Evolutionary conservation across 2,797 vertebrate genomes (phyloP).

Genomic region (Galago senegalensis): DNA sequence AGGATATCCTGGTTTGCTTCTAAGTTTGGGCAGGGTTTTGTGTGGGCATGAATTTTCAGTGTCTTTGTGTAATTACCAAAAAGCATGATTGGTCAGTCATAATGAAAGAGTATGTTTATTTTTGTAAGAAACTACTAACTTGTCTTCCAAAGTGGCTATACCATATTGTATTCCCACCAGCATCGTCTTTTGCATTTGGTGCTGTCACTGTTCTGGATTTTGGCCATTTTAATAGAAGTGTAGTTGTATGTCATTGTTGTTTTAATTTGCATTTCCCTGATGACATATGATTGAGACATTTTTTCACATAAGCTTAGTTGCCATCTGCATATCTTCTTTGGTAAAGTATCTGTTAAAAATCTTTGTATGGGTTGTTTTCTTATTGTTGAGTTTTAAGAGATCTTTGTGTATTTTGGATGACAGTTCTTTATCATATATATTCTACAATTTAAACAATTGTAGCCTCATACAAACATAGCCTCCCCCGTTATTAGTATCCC

Average conservation of each 20-base stretch:
- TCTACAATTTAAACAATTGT: too few species aligned
- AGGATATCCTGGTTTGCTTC: neutral
- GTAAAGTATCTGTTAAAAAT: neutral
- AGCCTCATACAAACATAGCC: too few species aligned
- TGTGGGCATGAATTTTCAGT: neutral
- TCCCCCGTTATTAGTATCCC: too few species aligned
- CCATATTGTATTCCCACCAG: too few species aligned
- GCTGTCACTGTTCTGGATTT: neutral
- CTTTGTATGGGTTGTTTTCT: neutral
- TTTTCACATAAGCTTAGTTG: neutral
- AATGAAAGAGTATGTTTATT: neutral
- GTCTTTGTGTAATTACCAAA: neutral
- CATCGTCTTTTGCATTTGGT: neutral
- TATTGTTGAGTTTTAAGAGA: neutral
- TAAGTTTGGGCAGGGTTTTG: neutral
- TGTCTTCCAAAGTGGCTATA: neutral
- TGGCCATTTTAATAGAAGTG: neutral
- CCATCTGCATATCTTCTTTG: neutral
- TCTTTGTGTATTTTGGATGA: neutral
- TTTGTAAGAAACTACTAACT: neutral
- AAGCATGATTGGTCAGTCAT: neutral
- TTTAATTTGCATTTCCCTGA: neutral
- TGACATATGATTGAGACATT: neutral
- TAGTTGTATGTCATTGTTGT: neutral
- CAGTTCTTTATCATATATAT: neutral